Conservation (phyloP, 2,797 vertebrate genomes). For the Macropus fuliginosus region DNA sequence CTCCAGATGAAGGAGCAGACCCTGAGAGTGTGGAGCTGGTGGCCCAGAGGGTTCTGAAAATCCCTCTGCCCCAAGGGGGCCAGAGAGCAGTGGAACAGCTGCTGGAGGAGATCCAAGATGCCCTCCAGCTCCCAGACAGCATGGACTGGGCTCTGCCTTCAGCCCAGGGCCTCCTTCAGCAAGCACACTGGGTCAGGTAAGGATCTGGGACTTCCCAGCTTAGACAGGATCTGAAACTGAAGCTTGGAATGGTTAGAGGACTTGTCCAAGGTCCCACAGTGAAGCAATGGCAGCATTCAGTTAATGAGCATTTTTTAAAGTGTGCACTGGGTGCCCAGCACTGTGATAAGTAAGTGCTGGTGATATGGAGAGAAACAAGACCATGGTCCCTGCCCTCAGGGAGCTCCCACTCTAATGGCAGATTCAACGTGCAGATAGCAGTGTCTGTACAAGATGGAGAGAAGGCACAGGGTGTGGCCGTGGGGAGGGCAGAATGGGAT, state of each 20-base stretch:
- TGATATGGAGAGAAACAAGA: neutral
- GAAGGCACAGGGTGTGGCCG: neutral
- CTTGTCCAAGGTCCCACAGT: neutral
- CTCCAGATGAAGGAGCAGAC: constrained; percentile 91
- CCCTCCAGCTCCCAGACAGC: constrained; percentile 86
- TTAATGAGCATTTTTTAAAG: neutral
- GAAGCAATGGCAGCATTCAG: no score
- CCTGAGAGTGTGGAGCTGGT: constrained; percentile 91
- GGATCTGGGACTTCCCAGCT: constrained; percentile 24
- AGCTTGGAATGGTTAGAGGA: neutral
- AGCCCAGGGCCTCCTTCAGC: constrained; percentile 85
- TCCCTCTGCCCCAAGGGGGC: constrained; percentile 87
- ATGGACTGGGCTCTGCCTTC: constrained; percentile 81
- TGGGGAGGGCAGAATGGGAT: no score
- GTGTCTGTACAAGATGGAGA: neutral
- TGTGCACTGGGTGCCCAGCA: neutral
- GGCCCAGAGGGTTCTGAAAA: constrained; percentile 88
- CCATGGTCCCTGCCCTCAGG: neutral
- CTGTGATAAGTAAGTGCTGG: neutral
- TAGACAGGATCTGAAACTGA: neutral
- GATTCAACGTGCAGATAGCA: neutral
- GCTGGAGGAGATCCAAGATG: constrained; percentile 86
- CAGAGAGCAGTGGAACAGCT: constrained; percentile 80
- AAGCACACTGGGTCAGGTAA: constrained; percentile 88
- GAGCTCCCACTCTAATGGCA: neutral